Evolutionary conservation across 2,888 invertebrate genomes (phyloP), one percentile per base, ranked within the genome.

Genomic region (Cataglyphis albicans): DNA sequence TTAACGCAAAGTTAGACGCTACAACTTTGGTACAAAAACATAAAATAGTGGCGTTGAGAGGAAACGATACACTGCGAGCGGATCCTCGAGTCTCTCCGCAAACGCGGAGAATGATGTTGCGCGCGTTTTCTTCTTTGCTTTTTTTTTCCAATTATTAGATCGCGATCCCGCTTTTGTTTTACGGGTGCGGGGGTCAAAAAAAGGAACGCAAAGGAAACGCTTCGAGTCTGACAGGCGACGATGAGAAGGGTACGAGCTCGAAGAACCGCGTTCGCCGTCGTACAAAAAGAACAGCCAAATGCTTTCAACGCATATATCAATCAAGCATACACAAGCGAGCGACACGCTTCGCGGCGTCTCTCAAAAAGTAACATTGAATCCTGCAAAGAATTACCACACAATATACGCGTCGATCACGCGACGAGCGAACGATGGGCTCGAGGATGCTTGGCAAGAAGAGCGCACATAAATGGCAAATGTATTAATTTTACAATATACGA

Each of bases 11-110:
- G 92, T 94, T 94, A 94, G 94, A 94, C 92, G 94, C 93, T 95
- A 95, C 94, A 94, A 94, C 95, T 95, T 95, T 95, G 95, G 95
- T 95, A 95, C 95, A 95, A 95, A 95, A 93, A 93, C 93, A 92
- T 93, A 93, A 93, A 93, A 93, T 93, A 92, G 92, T 92, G 91
- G 92, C 91, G 92, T 91, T 92, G 92, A 91, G 93, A 91, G 92
- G 90, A 92, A 90, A 92, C 89, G 90, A 90, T 92, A 89, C 87
- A 89, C 81, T 84, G 89, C 87, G 88, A 88, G 90, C 90, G 89
- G 89, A 82, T 90, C 90, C 88, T 90, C 90, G 90, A 90, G 90
- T 88, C 86, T 84, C 90, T 84, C 87, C 87, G 52, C 52, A 84
- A 88, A 67, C 86, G 81, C 88, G 86, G 86, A 87, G 84, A 78